Evolutionary conservation across 2,797 vertebrate species (phyloP), one percentile per base, ranked within the genome.

Genomic region (Austrolebias charrua): DNA sequence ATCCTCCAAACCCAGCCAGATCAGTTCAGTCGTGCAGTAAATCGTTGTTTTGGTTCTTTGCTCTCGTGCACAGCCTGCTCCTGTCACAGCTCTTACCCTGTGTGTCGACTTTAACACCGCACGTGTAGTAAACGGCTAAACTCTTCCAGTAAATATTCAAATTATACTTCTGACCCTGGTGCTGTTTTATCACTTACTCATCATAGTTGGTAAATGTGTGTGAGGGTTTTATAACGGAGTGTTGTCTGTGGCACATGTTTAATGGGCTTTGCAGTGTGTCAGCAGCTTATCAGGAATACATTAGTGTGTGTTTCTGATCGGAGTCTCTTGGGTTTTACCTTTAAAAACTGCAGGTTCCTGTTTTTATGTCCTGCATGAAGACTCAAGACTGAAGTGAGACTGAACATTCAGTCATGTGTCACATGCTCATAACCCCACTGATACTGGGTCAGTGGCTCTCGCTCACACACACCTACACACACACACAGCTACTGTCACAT

Each of bases 371-470:
- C 42, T 33, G 43, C 13, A 13, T 16, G 57, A 38, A 15, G 12
- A 20, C 35, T 15, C 1, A 24, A 42, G 7, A 14, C 7, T 4
- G 4, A 6, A n/a, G 31, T 53, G n/a, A 48, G 46, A 4, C 46
- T 24, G 46, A 48, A 18, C 46, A 19, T 19, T 9, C 33, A 50
- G 35, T 60, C 15, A n/a, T n/a, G n/a, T 14, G 19, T 63, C 61
- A 63, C 51, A 40, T 63, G 50, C 33, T 47, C n/a, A 7, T 19
- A 46, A 13, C 43, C 49, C 42, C 42, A 14, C 42, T 38, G 35
- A 38, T 11, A 38, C 35, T 38, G 35, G 35, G 35, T 11, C 35
- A 38, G 35, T 38, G 35, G 1, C 42, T 1, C 42, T 5, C 13
- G 15, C 13, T 5, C 42, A 43, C 42, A 44, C 42, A 44, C 42